phyloP scores from a whole-genome alignment of 2,888 invertebrate species.

The Apotomis betuletana region DNA sequence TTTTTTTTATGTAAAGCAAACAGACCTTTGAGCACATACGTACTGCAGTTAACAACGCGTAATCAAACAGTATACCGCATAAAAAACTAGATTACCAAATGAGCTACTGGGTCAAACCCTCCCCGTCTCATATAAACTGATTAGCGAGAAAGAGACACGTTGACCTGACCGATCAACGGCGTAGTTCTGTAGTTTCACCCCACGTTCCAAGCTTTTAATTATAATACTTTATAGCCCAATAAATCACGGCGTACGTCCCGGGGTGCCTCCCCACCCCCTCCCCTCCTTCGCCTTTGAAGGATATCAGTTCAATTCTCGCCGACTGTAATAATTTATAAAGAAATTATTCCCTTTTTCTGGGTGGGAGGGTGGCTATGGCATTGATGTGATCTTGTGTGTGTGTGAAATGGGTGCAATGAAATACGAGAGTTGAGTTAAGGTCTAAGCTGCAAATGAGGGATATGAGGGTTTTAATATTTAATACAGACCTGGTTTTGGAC shows the following conservation, averaged over 20 bases:
- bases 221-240: constrained; percentile 91
- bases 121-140: constrained; percentile 19
- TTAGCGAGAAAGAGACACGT: constrained; percentile 37
- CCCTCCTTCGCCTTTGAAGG: constrained; percentile 74
- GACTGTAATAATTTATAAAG: constrained; percentile 87
- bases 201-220: constrained; percentile 86
- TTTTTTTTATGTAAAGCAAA: no score
- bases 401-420: background rate
- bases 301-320: constrained; percentile 88
- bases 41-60: no score
- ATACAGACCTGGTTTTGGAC: no score
- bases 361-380: constrained; percentile 40
- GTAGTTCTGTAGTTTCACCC: constrained; percentile 79
- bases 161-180: constrained; percentile 53
- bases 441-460: background rate
- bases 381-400: constrained; percentile 43
- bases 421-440: background rate
- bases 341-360: constrained; percentile 82
- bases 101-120: background rate
- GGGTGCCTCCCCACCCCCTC: constrained; percentile 62
- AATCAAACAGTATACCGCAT: background rate
- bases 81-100: background rate
- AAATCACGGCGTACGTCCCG: constrained; percentile 85
- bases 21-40: no score
- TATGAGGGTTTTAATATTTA: background rate